These are phyloP conservation scores for Anoplophora glabripennis DNA, from an alignment of 1,140 invertebrate species.

Conservation along the genomic window DNA sequence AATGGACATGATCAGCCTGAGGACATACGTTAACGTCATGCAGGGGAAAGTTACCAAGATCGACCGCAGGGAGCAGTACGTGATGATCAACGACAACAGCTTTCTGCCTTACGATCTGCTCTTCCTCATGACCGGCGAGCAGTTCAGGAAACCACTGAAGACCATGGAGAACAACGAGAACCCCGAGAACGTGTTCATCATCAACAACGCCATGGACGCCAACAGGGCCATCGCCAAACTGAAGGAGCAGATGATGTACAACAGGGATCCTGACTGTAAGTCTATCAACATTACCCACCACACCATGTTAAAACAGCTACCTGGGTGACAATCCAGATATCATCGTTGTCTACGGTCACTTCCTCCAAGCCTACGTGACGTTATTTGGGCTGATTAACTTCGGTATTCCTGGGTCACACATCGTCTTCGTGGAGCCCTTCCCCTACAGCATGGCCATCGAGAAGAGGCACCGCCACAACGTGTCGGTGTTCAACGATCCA, in stretches of 20 bases:
- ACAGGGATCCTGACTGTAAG: slow-evolving; percentile 24
- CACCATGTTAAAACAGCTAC: neutral
- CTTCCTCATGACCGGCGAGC: slow-evolving; percentile 58
- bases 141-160: slow-evolving; percentile 56
- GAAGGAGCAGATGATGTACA: slow-evolving; percentile 43
- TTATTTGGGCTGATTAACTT: slow-evolving; percentile 56
- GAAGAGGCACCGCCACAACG: slow-evolving; percentile 30
- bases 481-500: slow-evolving; percentile 41
- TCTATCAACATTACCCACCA: neutral
- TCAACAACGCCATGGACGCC: slow-evolving; percentile 58
- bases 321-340: slow-evolving; percentile 34
- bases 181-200: slow-evolving; percentile 58
- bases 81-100: slow-evolving; percentile 54
- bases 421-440: slow-evolving; percentile 57
- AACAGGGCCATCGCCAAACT: slow-evolving; percentile 45
- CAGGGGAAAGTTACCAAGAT: slow-evolving; percentile 31
- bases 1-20: slow-evolving; percentile 51
- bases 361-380: slow-evolving; percentile 59
- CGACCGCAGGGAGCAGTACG: slow-evolving; percentile 55
- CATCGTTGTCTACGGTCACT: slow-evolving; percentile 62
- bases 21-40: slow-evolving; percentile 54
- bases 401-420: slow-evolving; percentile 52
- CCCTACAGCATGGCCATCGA: slow-evolving; percentile 42
- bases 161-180: slow-evolving; percentile 47
- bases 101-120: slow-evolving; percentile 61